Evolutionary conservation across 2,113 vertebrate species (phyloP), one percentile per base, ranked within the genome.

Genomic region (Hirundichthys speculiger): DNA sequence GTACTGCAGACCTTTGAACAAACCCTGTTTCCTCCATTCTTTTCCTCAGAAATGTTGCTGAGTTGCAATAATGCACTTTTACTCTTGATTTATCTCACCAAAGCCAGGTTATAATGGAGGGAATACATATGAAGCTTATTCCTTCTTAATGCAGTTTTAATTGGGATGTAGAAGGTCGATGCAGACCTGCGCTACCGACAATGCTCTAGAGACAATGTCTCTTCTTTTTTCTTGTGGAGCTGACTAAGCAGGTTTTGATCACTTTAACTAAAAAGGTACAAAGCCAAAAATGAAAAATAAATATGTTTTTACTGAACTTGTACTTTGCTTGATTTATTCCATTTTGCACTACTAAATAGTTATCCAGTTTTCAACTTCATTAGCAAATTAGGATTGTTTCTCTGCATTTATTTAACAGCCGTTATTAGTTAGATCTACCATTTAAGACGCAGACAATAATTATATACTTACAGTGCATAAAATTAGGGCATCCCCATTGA

Each of bases 81-180:
- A 70, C 73, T 52, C 41, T 58, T 50, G 38, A 6, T 82, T 66
- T 0, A 14, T 64, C 27, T 19, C 25, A 24, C n/a, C 39, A 24
- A 22, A 24, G 48, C 9, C 39, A n/a, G 57, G 38, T 53, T 66
- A 45, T 73, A 67, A 71, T 59, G 62, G 52, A 69, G 41, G 18
- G 14, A n/a, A 24, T 64, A 13, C 59, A 9, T 38, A 7, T 41
- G 15, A 22, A 40, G 20, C 42, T 19, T 50, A 48, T 49, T 63
- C 19, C 21, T 54, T 70, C 75, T 55, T 81, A 70, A 83, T 76
- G 73, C 47, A 67, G 7, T 21, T 46, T 80, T 75, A 70, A 78
- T 62, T 79, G 30, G 6, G 64, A 16, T 4, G 2, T 50, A 13
- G 18, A 39, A 27, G 15, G 38, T 61, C 60, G 69, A 66, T 75